Evolutionary conservation across 2,797 vertebrate genomes (phyloP).

Genomic region (Labroides dimidiatus): DNA sequence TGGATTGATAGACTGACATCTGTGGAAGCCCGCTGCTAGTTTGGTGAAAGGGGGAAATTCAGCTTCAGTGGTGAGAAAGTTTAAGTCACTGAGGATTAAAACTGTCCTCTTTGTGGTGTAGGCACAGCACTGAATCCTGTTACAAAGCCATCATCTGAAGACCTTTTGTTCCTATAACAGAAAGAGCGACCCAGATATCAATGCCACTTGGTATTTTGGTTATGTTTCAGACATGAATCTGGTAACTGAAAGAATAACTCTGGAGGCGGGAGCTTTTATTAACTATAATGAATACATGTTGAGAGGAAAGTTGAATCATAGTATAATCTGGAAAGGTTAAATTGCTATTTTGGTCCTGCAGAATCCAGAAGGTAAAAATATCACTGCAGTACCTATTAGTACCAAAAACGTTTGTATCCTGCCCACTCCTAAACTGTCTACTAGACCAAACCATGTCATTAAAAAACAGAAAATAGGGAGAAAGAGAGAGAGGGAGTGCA

Average conservation of each 20-base stretch:
- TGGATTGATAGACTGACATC: not conserved
- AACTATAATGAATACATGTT: not conserved
- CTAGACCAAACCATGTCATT: constrained; percentile 14
- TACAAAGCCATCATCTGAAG: too few relatives aligned
- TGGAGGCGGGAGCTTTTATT: not conserved
- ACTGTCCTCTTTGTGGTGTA: too few relatives aligned
- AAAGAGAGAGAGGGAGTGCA: constrained; percentile 14
- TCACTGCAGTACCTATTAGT: too few relatives aligned
- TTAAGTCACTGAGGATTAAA: too few relatives aligned
- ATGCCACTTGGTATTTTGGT: not conserved
- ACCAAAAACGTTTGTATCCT: constrained; percentile 2
- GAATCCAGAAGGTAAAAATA: too few relatives aligned
- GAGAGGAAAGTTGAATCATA: too few relatives aligned
- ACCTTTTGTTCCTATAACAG: too few relatives aligned
- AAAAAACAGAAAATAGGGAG: constrained; percentile 6
- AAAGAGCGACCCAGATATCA: not conserved
- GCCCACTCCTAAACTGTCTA: not conserved
- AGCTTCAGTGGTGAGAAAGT: not conserved
- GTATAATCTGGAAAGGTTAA: too few relatives aligned
- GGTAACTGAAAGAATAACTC: not conserved
- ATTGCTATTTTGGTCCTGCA: too few relatives aligned
- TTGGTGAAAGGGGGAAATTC: not conserved
- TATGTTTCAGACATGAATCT: not conserved
- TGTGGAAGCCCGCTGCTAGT: not conserved
- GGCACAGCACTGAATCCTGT: too few relatives aligned